A percentile compares a stretch with the other conserved stretches of the same genome.
Conservation (phyloP, 2,113 vertebrate species). For the Canis aureus region DNA sequence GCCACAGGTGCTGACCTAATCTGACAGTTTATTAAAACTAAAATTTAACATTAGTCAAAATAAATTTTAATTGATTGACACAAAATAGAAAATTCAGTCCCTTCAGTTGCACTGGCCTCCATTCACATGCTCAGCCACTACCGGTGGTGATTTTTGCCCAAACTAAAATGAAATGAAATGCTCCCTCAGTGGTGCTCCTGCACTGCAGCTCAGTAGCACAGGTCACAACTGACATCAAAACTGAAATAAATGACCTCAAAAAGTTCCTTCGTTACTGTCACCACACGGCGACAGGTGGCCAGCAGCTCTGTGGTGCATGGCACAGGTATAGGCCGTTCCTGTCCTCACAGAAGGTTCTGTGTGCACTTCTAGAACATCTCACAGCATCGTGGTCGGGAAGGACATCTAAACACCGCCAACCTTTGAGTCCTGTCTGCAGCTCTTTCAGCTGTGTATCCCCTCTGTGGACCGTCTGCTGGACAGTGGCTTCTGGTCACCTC, state of each 20-base stretch:
- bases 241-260: not conserved
- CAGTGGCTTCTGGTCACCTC: not conserved
- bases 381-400: no score
- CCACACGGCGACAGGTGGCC: not conserved
- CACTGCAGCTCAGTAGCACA: not conserved
- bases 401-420: not conserved
- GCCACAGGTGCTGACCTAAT: no score
- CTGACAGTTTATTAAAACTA: not conserved
- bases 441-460: not conserved
- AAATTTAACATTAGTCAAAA: no score
- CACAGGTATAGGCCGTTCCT: not conserved
- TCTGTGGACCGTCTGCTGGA: no score
- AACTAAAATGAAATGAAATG: not conserved
- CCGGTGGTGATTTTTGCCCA: not conserved
- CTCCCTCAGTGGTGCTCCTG: not conserved
- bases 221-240: not conserved
- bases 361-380: no score
- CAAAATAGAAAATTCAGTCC: not conserved
- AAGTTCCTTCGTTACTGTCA: not conserved
- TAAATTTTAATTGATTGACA: not conserved
- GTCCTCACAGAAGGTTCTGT: not conserved
- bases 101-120: no score
- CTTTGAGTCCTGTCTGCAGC: not conserved
- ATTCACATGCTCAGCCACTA: not conserved
- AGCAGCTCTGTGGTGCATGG: fast-evolving